phyloP scores from a whole-genome alignment of 1,140 invertebrate genomes.

The Trialeurodes vaporariorum region DNA sequence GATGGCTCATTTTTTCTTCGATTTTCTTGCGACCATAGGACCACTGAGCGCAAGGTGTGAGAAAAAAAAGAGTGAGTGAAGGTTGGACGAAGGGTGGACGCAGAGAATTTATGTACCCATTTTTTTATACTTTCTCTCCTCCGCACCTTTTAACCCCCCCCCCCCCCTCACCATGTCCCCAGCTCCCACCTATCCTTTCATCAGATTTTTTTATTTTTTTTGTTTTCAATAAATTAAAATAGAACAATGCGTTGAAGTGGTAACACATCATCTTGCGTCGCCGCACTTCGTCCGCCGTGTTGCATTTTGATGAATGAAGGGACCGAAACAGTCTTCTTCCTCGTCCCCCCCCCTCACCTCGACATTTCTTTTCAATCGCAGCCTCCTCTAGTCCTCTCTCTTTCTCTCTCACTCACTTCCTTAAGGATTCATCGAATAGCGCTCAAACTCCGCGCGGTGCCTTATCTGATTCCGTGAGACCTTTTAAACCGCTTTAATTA shows the following conservation, averaged over 20 bases:
- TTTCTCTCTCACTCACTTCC: too few relatives aligned
- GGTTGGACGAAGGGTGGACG: not conserved
- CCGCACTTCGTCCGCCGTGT: not conserved
- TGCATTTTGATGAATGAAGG: not conserved
- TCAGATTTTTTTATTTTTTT: not conserved
- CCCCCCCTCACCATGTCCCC: too few relatives aligned
- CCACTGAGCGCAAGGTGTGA: too few relatives aligned
- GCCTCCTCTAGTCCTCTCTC: too few relatives aligned
- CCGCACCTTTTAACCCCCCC: too few relatives aligned
- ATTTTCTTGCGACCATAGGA: too few relatives aligned
- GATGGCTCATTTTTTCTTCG: too few relatives aligned
- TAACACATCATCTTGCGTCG: not conserved
- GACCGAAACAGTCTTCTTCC: too few relatives aligned
- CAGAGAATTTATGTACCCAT: not conserved
- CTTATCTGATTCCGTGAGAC: not conserved
- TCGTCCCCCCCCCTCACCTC: too few relatives aligned
- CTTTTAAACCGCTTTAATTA: not conserved
- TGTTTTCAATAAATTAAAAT: not conserved
- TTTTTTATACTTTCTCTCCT: conserved; percentile 1
- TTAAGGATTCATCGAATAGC: too few relatives aligned
- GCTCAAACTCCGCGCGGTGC: not conserved
- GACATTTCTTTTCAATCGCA: too few relatives aligned
- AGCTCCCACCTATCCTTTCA: not conserved
- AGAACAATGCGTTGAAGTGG: not conserved
- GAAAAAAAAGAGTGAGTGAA: too few relatives aligned